These are phyloP conservation scores for Pangasianodon gigas DNA, from an alignment of 2,113 vertebrate species.

Conservation along the genomic window DNA sequence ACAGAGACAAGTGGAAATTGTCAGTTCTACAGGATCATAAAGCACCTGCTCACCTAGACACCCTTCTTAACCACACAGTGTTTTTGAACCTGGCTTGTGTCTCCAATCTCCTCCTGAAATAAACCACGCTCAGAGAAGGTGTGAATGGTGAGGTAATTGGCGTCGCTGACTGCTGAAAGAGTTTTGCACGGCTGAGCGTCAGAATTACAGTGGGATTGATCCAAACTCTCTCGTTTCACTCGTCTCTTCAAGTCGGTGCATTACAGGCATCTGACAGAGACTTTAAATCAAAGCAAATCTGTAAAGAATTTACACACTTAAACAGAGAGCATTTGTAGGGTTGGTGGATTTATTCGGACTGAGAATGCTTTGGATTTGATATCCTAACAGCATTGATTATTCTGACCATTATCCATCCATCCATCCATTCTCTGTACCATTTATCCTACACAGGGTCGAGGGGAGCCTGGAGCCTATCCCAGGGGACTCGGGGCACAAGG, in stretches of 20 bases:
- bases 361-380: not conserved
- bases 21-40: not conserved
- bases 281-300: constrained; percentile 19
- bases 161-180: constrained; percentile 41
- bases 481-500: no score
- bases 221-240: not conserved
- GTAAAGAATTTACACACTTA: constrained; percentile 2
- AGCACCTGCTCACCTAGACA: not conserved
- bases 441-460: no score
- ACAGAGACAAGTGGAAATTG: not conserved
- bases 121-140: constrained; percentile 29
- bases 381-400: not conserved
- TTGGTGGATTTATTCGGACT: not conserved
- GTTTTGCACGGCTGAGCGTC: constrained; percentile 32
- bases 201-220: constrained; percentile 37
- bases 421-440: no score
- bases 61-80: not conserved
- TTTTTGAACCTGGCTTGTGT: not conserved
- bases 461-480: no score
- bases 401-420: no score
- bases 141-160: constrained; percentile 38
- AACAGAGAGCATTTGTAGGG: not conserved
- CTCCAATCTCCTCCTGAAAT: constrained; percentile 34
- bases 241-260: not conserved
- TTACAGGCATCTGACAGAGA: not conserved